Base-by-base conservation (phyloP, 1,140 invertebrate species). In the Rhizoglyphus robini region DNA sequence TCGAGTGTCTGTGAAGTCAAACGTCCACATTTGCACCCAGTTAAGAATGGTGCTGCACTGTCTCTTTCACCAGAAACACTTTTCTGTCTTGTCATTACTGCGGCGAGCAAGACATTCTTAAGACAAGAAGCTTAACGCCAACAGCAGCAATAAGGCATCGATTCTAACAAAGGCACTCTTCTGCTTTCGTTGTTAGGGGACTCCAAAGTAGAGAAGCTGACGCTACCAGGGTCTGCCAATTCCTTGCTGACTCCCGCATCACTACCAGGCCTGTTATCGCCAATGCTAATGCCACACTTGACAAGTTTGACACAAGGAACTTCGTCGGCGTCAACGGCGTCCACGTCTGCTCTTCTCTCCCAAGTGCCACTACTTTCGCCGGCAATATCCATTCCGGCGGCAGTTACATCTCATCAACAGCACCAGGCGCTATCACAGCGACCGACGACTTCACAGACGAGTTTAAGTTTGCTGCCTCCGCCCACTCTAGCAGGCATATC, bases 51-150 rank as follows among this genome's bases (percentile, higher is more conserved):
- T 32, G 20, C 51, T 54, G 51, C 23, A 54, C 51, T 54, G 20
- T 54, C 51, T 54, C 51, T 54, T 54, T 54, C 51, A 54, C 23
- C 51, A 54, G 51, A 54, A 54, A 54, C 51, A 54, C 51, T 54
- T 54, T 60, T 5, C 25, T 23, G 58, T 54, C 51, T 54, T 54
- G 51, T 25, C 51, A 32, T 25, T 54, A 32, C 15, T 46, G 41
- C 23, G 51, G 51, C 51, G 20, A 25, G 51, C n/a, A n/a, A 65
- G 34, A 11, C 63, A 23, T 4, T 25, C 36, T 46, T 20, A 31
- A 63, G 61, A 36, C 58, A 62, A 30, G 30, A 62, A 61, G 62
- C 47, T 18, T 23, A 62, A 23, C 51, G 23, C 8, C 51, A 54
- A 23, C 20, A 5, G 20, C 8, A 54, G 51, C 20, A 5, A 32